A percentile compares a stretch with the other conserved stretches of the same genome.
Evolutionary conservation across 2,888 invertebrate species (phyloP).

Genomic region (Eumacrocentrus americanus): DNA sequence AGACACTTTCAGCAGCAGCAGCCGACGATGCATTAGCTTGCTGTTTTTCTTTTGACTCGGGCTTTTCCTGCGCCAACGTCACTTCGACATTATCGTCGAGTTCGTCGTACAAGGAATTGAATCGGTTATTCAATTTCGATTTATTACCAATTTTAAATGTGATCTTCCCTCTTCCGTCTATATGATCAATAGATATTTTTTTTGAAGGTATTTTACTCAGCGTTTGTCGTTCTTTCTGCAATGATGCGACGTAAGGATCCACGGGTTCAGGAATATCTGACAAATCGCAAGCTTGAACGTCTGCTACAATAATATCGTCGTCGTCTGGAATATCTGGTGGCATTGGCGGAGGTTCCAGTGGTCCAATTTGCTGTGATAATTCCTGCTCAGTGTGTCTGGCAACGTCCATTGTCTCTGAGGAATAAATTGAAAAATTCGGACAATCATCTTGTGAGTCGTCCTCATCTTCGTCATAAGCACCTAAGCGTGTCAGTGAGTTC

Average conservation of each 20-base stretch:
- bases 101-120: constrained; percentile 54
- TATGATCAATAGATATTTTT: constrained; percentile 53
- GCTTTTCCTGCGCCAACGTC: constrained; percentile 44
- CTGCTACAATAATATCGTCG: constrained; percentile 46
- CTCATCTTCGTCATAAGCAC: constrained; percentile 51
- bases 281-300: constrained; percentile 52
- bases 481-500: constrained; percentile 25
- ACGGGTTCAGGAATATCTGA: constrained; percentile 55
- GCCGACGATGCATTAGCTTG: constrained; percentile 13
- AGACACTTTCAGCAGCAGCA: constrained; percentile 29
- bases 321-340: constrained; percentile 48
- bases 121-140: constrained; percentile 51
- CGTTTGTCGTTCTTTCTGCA: constrained; percentile 54
- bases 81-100: constrained; percentile 47
- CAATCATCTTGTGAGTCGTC: constrained; percentile 72
- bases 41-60: constrained; percentile 34
- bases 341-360: constrained; percentile 50
- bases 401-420: constrained; percentile 78
- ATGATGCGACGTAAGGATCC: constrained; percentile 54
- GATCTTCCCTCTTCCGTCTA: constrained; percentile 56
- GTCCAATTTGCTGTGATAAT: constrained; percentile 56
- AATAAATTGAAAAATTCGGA: constrained; percentile 86
- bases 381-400: constrained; percentile 66
- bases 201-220: constrained; percentile 54
- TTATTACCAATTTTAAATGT: constrained; percentile 57